phyloP scores from a whole-genome alignment of 1,140 invertebrate genomes.

The Chelonus insularis region DNA sequence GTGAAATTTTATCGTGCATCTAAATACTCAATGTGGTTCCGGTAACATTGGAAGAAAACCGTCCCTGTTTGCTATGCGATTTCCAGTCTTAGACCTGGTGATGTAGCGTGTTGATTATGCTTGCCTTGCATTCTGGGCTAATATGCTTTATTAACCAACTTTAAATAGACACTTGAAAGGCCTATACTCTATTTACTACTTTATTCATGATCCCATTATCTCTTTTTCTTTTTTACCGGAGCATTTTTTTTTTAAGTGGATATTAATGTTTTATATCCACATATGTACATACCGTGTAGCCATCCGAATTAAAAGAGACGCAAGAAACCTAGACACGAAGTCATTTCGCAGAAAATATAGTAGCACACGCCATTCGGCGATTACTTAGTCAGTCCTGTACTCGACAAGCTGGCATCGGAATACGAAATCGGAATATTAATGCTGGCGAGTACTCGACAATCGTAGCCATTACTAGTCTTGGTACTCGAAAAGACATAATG shows the following conservation, averaged over 20 bases:
- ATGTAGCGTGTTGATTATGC: no score
- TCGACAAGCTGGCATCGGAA: slow-evolving; percentile 40
- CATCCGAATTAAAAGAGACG: neutral
- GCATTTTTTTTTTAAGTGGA: neutral
- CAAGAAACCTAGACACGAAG: neutral
- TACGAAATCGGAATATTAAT: slow-evolving; percentile 49
- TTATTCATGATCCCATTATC: neutral
- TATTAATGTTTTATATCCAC: neutral
- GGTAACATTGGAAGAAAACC: slow-evolving; percentile 6
- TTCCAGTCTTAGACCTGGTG: neutral
- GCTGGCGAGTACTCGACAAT: slow-evolving; percentile 15
- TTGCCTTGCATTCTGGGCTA: no score
- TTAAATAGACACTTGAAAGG: no score
- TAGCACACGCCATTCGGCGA: slow-evolving; percentile 41
- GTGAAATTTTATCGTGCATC: slow-evolving; percentile 31
- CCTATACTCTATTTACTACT: no score
- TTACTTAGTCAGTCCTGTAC: slow-evolving; percentile 41
- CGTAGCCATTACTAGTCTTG: slow-evolving; percentile 5
- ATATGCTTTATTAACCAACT: no score
- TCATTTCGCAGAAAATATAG: neutral
- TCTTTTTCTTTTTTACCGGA: neutral
- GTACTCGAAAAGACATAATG: slow-evolving; percentile 11
- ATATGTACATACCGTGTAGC: neutral
- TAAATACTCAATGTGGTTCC: slow-evolving; percentile 20
- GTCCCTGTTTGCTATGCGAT: no score